Evolutionary conservation across 2,113 vertebrate species (phyloP).

Genomic region (Hyla sarda): DNA sequence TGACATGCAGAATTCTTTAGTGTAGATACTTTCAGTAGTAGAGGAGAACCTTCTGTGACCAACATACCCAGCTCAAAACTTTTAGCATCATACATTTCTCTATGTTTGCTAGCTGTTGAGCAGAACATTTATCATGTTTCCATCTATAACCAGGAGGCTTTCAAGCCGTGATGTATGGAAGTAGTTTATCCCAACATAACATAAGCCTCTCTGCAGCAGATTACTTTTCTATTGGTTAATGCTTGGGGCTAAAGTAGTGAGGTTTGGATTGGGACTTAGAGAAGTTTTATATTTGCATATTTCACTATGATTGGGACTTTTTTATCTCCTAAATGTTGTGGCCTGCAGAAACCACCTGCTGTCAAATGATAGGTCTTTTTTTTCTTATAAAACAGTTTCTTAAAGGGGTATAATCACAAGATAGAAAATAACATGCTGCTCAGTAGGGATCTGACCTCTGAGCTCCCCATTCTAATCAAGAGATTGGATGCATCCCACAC

Average conservation of each 20-base stretch:
- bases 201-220: constrained; percentile 12
- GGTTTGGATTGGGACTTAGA: not conserved
- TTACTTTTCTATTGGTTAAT: constrained; percentile 22
- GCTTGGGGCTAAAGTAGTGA: constrained; percentile 28
- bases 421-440: no score
- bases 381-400: not conserved
- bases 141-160: constrained; percentile 27
- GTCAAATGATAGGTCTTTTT: not conserved
- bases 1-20: not conserved
- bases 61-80: not conserved
- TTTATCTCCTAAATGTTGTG: not conserved
- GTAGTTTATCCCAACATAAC: constrained; percentile 40
- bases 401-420: not conserved
- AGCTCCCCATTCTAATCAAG: no score
- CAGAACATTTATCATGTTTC: constrained; percentile 30
- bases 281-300: constrained; percentile 31
- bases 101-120: constrained; percentile 5
- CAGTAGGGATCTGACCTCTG: no score
- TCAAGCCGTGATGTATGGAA: constrained; percentile 14
- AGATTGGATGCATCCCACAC: no score
- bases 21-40: not conserved
- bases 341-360: not conserved
- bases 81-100: not conserved
- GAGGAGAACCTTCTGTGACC: not conserved
- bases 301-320: constrained; percentile 10